Percentiles rank a stretch among this genome's conserved stretches.
Conservation (phyloP, 2,797 vertebrate species). For the Vireo griseus region DNA sequence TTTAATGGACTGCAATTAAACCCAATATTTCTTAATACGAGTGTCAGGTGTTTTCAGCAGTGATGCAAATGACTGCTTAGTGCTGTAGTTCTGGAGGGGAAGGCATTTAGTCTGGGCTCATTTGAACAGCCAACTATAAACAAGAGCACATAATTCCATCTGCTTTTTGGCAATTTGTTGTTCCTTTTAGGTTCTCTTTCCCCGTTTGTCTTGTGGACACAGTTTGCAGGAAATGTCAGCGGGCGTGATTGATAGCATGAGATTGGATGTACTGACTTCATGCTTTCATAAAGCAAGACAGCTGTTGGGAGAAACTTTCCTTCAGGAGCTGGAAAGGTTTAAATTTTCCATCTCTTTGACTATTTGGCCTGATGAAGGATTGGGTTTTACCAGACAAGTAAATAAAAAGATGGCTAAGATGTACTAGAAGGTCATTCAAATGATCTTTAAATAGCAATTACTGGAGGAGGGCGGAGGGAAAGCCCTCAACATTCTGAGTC, state of each 20-base stretch:
- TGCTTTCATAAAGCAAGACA: conserved; percentile 89
- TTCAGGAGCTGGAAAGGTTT: conserved; percentile 83
- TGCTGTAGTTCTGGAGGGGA: conserved; percentile 76
- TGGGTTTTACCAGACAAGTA: conserved; percentile 80
- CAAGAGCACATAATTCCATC: conserved; percentile 83
- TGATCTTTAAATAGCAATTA: conserved; percentile 88
- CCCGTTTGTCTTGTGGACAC: conserved; percentile 77
- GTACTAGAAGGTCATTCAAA: conserved; percentile 79
- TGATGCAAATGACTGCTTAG: conserved; percentile 76
- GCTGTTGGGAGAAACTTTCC: conserved; percentile 88
- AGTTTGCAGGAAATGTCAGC: conserved; percentile 87
- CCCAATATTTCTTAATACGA: conserved; percentile 78
- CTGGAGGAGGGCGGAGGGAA: background rate
- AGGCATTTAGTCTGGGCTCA: conserved; percentile 77
- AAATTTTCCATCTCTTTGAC: conserved; percentile 88
- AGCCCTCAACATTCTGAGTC: background rate
- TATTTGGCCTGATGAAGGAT: conserved; percentile 73
- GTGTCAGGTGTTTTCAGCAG: conserved; percentile 85
- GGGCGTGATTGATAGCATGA: conserved; percentile 82
- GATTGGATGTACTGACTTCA: conserved; percentile 85
- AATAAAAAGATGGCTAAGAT: conserved; percentile 84
- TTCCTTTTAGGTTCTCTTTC: conserved; percentile 76
- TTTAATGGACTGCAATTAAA: conserved; percentile 82
- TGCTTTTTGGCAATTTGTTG: conserved; percentile 79
- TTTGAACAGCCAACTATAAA: conserved; percentile 82